Conservation (phyloP, 1,140 invertebrate species). For the Caerostris extrusa region DNA sequence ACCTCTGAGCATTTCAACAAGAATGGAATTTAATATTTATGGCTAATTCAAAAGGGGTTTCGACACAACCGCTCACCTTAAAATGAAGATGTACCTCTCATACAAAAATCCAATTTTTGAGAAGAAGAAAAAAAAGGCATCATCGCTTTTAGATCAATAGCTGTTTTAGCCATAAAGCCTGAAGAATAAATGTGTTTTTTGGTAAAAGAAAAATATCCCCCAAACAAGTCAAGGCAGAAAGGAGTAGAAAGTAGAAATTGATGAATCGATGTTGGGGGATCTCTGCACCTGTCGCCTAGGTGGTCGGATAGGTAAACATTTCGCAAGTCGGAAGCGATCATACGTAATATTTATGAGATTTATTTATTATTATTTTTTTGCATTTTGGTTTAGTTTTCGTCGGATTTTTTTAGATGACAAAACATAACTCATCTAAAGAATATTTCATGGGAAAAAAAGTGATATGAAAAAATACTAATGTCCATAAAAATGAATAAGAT, state of each 20-base stretch:
- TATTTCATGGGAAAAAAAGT: neutral
- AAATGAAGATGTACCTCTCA: neutral
- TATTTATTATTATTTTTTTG: neutral
- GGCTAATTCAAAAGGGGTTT: conserved; percentile 21
- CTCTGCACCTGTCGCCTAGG: neutral
- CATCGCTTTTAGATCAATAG: too few relatives aligned
- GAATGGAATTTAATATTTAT: conserved; percentile 36
- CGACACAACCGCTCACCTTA: neutral
- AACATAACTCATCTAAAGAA: neutral
- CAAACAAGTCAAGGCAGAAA: neutral
- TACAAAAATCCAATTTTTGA: neutral
- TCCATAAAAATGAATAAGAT: too few relatives aligned
- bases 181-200: neutral
- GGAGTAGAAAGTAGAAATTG: conserved; percentile 31
- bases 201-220: neutral
- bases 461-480: too few relatives aligned
- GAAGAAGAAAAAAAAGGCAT: neutral
- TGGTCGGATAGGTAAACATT: conserved; percentile 26
- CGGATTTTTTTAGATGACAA: neutral
- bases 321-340: neutral
- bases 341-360: conserved; percentile 5
- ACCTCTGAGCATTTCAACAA: neutral
- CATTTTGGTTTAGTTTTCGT: neutral
- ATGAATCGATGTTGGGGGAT: conserved; percentile 23
- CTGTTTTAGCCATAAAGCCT: neutral